Conservation (phyloP, 1,140 invertebrate species). For the Asobara japonica region DNA sequence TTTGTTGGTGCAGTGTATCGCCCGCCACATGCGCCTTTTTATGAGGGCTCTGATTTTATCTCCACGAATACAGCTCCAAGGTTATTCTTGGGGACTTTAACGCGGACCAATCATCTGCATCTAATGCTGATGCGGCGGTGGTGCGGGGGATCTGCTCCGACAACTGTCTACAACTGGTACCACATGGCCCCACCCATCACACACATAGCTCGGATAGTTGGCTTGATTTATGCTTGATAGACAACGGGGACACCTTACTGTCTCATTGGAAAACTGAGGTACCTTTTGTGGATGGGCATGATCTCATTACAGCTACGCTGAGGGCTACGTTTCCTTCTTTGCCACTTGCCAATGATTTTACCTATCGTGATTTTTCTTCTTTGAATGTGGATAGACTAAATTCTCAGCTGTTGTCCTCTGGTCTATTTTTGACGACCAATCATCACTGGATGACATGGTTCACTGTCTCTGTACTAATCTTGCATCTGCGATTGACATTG, state of each 20-base stretch:
- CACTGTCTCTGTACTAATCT: no score
- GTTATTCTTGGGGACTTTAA: constrained; percentile 15
- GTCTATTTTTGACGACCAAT: no score
- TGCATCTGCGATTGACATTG: background rate
- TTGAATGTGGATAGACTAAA: no score
- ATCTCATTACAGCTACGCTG: no score
- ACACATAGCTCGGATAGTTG: background rate
- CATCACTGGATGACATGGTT: no score
- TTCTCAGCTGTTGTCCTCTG: no score
- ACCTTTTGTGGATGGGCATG: background rate
- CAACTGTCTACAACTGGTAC: background rate
- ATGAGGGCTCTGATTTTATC: no score
- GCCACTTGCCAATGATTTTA: no score
- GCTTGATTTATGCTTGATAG: background rate
- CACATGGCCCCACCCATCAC: background rate
- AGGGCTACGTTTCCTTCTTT: no score
- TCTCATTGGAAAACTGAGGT: background rate
- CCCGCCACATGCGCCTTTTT: constrained; percentile 16
- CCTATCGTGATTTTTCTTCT: no score
- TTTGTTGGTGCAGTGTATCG: constrained; percentile 17
- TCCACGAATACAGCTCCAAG: background rate
- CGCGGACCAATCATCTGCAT: background rate
- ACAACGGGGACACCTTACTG: background rate
- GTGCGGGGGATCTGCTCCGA: background rate
- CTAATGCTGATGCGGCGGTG: background rate